These are phyloP conservation scores for human (Homo sapiens) DNA, from an alignment of 2,113 vertebrate species.

Conservation along the genomic window GRCh38 chr6:111822501-111823000, in stretches of 20 bases:
- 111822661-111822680: no score
- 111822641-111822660: no score
- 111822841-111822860: no score
- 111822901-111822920: background rate
- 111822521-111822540: no score
- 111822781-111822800: background rate
- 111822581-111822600: no score
- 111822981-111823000: background rate
- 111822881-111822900: background rate
- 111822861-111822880: background rate
- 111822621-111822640: no score
- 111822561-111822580: no score
- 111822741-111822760: background rate
- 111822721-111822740: background rate
- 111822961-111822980: background rate
- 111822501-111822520: no score
- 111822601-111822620: no score
- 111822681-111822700: no score
- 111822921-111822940: background rate
- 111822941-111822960: background rate
- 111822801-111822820: rapidly evolving
- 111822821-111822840: background rate
- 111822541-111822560: no score
- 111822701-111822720: background rate
- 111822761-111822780: background rate